These are phyloP conservation scores for Colossoma macropomum DNA, from an alignment of 2,113 vertebrate species.

Conservation along the genomic window DNA sequence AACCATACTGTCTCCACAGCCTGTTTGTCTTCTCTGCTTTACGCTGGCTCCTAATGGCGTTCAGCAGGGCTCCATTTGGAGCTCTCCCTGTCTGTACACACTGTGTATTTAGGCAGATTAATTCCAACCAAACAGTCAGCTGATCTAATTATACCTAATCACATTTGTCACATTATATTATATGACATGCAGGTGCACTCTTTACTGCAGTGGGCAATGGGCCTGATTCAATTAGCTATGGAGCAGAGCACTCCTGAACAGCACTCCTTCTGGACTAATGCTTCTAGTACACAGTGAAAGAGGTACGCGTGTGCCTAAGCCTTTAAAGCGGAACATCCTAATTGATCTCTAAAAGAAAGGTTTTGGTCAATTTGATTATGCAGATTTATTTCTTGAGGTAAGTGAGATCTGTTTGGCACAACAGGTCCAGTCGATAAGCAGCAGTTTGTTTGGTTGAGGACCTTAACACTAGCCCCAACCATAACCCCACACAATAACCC, in stretches of 20 bases:
- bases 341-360: neutral
- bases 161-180: constrained; percentile 61
- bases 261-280: constrained; percentile 8
- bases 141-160: constrained; percentile 70
- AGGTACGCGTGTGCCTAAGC: neutral
- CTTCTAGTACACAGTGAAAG: neutral
- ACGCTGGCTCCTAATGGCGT: constrained; percentile 5
- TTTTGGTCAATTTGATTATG: neutral
- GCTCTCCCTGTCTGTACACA: constrained; percentile 13
- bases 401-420: neutral
- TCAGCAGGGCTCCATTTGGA: neutral
- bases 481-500: neutral
- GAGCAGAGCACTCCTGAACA: constrained; percentile 53
- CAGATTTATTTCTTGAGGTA: neutral
- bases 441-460: too few relatives aligned
- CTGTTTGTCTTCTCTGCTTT: constrained; percentile 6
- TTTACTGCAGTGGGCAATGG: constrained; percentile 51
- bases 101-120: constrained; percentile 58
- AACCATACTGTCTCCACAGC: neutral
- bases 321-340: neutral
- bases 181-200: constrained; percentile 63
- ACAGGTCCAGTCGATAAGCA: neutral
- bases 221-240: constrained; percentile 57
- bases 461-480: too few relatives aligned
- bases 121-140: constrained; percentile 58